Evolutionary conservation across 1,140 invertebrate genomes (phyloP).

Genomic region (Leptinotarsa defecta): DNA sequence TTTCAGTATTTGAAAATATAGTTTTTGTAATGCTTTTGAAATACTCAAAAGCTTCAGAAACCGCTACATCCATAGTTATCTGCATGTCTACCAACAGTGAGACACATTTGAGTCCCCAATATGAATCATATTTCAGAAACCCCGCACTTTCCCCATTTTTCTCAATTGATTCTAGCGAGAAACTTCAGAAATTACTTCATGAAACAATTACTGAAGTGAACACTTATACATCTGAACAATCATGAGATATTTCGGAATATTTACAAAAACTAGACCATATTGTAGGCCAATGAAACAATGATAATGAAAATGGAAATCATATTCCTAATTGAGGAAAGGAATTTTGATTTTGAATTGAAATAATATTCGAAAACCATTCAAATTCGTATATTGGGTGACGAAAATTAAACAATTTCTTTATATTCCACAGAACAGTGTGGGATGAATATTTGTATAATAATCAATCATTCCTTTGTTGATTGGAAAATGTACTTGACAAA

Average conservation of each 20-base stretch:
- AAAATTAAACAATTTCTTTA: not conserved
- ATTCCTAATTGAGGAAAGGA: not conserved
- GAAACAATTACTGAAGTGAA: conserved; percentile 9
- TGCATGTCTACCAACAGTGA: not conserved
- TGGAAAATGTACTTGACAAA: no score
- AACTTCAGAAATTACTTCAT: not conserved
- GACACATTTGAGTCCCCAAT: not conserved
- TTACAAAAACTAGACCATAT: conserved; percentile 37
- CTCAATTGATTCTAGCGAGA: not conserved
- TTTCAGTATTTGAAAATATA: no score
- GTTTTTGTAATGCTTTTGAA: not conserved
- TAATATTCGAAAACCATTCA: no score
- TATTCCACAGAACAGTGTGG: no score
- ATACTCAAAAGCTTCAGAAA: not conserved
- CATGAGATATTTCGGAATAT: conserved; percentile 40
- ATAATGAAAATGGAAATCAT: not conserved
- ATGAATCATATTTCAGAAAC: no score
- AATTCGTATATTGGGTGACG: not conserved
- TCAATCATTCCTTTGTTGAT: no score
- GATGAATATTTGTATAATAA: no score
- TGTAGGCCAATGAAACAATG: conserved; percentile 22
- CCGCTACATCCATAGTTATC: not conserved
- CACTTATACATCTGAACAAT: conserved; percentile 46
- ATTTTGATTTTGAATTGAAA: no score
- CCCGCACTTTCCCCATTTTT: not conserved